These are phyloP conservation scores for Vidua chalybeata DNA, from an alignment of 2,113 vertebrate genomes.

Conservation along the genomic window DNA sequence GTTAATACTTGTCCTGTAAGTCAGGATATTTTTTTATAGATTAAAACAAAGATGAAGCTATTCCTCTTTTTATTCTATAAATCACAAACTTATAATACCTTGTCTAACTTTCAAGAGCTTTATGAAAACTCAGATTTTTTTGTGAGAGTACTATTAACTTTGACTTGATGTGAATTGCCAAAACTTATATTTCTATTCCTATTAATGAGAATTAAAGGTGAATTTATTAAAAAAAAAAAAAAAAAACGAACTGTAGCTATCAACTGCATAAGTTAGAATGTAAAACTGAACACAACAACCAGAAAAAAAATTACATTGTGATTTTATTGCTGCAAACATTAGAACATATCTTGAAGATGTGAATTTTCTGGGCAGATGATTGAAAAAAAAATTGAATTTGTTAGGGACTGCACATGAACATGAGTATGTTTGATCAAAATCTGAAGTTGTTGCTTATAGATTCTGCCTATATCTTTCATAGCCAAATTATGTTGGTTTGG, in stretches of 20 bases:
- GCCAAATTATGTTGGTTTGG: neutral
- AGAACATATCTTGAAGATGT: neutral
- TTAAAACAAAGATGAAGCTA: neutral
- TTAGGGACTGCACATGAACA: neutral
- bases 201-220: neutral
- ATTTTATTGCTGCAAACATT: neutral
- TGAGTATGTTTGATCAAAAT: neutral
- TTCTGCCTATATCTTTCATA: neutral
- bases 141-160: neutral
- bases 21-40: neutral
- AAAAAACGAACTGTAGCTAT: neutral
- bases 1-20: neutral
- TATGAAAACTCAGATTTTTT: neutral
- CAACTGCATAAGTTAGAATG: neutral
- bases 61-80: neutral
- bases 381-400: neutral
- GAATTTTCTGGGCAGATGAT: neutral
- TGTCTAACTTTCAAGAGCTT: neutral
- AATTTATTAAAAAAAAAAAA: neutral
- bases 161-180: neutral
- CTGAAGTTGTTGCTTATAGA: neutral
- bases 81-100: neutral
- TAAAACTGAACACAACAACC: neutral
- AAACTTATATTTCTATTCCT: neutral
- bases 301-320: neutral